Base-by-base conservation (phyloP, 2,113 vertebrate species). In the Turnix velox region DNA sequence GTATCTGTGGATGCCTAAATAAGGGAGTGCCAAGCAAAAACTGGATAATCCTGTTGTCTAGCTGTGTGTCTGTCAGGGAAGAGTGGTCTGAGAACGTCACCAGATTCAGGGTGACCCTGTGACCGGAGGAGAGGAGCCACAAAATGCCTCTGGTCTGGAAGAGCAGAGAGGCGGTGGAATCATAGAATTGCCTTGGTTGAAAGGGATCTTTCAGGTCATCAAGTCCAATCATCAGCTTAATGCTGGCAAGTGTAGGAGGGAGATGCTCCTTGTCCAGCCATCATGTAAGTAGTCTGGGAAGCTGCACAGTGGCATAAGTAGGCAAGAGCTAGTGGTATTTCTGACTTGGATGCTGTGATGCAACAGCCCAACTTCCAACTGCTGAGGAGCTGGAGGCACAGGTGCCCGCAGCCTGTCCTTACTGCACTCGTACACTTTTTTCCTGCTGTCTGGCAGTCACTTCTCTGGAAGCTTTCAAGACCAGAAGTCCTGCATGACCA, bases 221-320 rank as follows among this genome's bases (percentile, higher is more conserved):
- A n/a, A n/a, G n/a, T n/a, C n/a, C n/a, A n/a, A n/a, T n/a, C n/a
- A n/a, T n/a, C n/a, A n/a, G n/a, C n/a, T n/a, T n/a, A n/a, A n/a
- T n/a, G n/a, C n/a, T n/a, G n/a, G n/a, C n/a, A 67, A 3, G 25
- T 19, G 15, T n/a, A 37, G 35, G 28, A 62, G 9, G 6, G 11
- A 3, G 6, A 42, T 89, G 17, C 55, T 52, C 9, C 55, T 78
- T 67, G 14, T 71, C n/a, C 57, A 63, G 18, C 30, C 31, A 14
- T 35, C 48, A 18, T 4, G 0, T 37, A 6, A 28, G 5, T 66
- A 67, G 28, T 27, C 37, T 78, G 27, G 23, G 28, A 80, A 91
- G 46, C 37, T 69, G 31, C 28, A 31, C 18, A 10, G 37, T 0
- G 0, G 5, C 77, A 0, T 39, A 18, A 87, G 31, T 51, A 16